Conservation (phyloP, 53 echinoderm and acorn worm species). For the Temnopleurus reevesii region DNA sequence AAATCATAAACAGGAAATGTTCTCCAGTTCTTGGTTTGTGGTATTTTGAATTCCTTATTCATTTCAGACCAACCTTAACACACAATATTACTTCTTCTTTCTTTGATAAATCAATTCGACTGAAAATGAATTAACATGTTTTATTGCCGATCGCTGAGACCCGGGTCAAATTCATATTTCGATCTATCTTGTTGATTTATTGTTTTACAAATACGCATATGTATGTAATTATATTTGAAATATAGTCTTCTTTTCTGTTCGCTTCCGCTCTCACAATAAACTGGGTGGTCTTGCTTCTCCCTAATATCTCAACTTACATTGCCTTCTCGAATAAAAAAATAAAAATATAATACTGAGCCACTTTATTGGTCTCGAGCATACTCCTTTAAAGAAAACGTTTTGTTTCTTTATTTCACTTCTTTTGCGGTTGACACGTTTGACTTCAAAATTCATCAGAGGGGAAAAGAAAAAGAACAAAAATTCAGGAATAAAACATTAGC, state of each 20-base stretch:
- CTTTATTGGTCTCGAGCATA: background rate
- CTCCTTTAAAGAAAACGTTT: background rate
- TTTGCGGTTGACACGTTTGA: slow-evolving; percentile 17
- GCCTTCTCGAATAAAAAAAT: background rate
- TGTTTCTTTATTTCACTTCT: background rate
- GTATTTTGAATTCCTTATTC: slow-evolving; percentile 18
- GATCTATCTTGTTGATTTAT: slow-evolving; percentile 28
- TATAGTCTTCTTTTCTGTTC: slow-evolving; percentile 28
- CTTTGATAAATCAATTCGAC: slow-evolving; percentile 18
- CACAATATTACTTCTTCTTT: background rate
- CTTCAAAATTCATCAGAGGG: background rate
- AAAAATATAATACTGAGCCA: slow-evolving; percentile 1
- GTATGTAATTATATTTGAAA: slow-evolving; percentile 47
- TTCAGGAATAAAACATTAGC: background rate
- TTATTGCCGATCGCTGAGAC: slow-evolving; percentile 18
- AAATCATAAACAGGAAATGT: slow-evolving; percentile 35
- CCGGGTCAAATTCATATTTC: slow-evolving; percentile 41
- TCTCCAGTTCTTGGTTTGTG: background rate
- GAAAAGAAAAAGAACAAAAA: background rate
- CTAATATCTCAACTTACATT: background rate
- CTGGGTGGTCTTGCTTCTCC: slow-evolving; percentile 36
- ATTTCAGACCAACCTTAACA: background rate
- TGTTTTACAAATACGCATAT: slow-evolving; percentile 40
- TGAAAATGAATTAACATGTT: slow-evolving; percentile 31
- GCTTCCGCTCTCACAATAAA: slow-evolving; percentile 28